Evolutionary conservation across 2,113 vertebrate species (phyloP).

Genomic region (Cyphomyrus discorhynchus): DNA sequence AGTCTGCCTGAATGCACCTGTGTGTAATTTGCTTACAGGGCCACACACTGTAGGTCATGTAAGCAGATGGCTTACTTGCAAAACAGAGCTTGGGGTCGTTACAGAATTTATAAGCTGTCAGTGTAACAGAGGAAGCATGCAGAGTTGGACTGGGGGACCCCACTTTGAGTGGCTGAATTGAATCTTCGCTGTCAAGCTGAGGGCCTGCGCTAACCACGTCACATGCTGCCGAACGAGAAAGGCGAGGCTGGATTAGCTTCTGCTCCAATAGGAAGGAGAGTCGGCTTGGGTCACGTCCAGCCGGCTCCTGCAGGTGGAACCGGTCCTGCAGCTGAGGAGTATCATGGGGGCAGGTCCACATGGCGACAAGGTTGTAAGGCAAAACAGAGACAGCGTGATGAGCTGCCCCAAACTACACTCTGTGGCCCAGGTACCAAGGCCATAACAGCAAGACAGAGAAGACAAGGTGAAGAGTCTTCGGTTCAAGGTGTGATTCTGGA

Average conservation of each 20-base stretch:
- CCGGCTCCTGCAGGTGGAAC: background rate
- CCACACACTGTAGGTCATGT: background rate
- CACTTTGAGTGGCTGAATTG: background rate
- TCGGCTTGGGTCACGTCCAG: background rate
- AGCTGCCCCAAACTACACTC: background rate
- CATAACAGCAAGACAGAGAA: background rate
- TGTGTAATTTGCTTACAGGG: background rate
- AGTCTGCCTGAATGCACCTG: background rate
- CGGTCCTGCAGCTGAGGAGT: background rate
- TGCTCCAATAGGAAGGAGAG: background rate
- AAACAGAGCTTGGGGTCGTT: background rate
- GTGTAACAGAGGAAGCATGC: background rate
- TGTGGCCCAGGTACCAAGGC: background rate
- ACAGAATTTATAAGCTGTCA: background rate
- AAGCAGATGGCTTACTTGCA: background rate
- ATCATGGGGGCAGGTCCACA: background rate
- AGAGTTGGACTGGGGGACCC: background rate
- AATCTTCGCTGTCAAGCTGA: background rate
- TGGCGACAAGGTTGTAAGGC: background rate
- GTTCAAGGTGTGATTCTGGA: background rate
- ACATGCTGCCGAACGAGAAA: background rate
- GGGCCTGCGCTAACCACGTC: background rate
- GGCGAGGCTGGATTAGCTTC: background rate
- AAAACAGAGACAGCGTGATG: background rate
- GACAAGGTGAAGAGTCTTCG: background rate